Base-by-base conservation (phyloP, 2,888 invertebrate genomes). In the Cacoxenus indagator region DNA sequence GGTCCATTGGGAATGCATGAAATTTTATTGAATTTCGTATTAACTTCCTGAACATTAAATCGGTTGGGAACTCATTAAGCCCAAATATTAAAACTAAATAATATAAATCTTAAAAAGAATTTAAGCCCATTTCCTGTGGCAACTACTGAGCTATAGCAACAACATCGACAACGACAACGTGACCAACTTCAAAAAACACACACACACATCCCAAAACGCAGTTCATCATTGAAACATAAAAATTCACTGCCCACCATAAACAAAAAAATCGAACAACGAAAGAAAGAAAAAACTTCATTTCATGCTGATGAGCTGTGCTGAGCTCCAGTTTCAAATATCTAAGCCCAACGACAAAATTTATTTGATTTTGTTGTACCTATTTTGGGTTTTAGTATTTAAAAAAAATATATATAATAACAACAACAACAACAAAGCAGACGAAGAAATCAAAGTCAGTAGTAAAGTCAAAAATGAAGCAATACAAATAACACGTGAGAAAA, bases 21-120 rank as follows among this genome's bases (percentile, higher is more conserved):
- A 8, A 11, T 37, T 37, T 37, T 37, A 37, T 37, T 37, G 37
- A 37, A 37, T 37, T 37, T 37, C 37, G 14, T 37, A 14, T 37
- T 37, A 2, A 37, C 37, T 37, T 37, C 37, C 37, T 37, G 37
- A 8, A 37, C n/a, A 37, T 37, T 8, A 37, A 37, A 37, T 37
- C 9, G 8, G 82, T 78, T 83, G 82, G 81, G 81, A 80, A 84
- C 76, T 80, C 81, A 82, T 82, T 81, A 78, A 69, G 75, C 22
- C n/a, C n/a, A n/a, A 19, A 62, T 26, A 62, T 62, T 62, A 72
- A 78, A 81, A 82, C 70, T 22, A 59, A 76, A 83, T 84, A n/a
- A n/a, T n/a, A n/a, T n/a, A 84, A 81, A 81, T 84, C 83, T 82
- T 77, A 81, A 75, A 66, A 81, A 75, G 84, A 80, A 82, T 83